These are phyloP conservation scores for Meta bourneti DNA, from an alignment of 2,888 invertebrate genomes.

Conservation along the genomic window DNA sequence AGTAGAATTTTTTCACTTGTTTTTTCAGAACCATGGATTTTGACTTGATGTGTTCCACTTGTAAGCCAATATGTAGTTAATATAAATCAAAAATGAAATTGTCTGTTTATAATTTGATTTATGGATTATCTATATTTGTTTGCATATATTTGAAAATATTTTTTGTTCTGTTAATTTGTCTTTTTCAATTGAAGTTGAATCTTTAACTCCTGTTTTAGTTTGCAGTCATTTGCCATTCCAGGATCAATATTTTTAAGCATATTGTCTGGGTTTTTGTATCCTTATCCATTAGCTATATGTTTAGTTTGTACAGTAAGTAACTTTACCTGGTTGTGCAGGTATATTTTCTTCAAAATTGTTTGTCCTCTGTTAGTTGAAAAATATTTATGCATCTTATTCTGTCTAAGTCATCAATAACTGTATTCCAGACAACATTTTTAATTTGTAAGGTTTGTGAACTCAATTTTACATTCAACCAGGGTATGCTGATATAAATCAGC, in stretches of 20 bases:
- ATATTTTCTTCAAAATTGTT: background rate
- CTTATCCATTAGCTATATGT: slow-evolving; percentile 92
- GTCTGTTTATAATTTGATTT: too few relatives aligned
- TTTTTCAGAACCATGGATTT: background rate
- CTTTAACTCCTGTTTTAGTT: slow-evolving; percentile 83
- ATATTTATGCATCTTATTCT: background rate
- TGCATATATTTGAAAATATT: background rate
- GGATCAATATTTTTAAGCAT: slow-evolving; percentile 99
- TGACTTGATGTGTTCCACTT: too few relatives aligned
- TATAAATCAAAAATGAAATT: too few relatives aligned
- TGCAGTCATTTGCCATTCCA: slow-evolving; percentile 99
- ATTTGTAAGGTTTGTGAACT: too few relatives aligned
- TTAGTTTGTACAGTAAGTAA: slow-evolving; percentile 85
- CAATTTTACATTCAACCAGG: too few relatives aligned
- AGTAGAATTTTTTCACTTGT: background rate
- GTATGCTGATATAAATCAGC: too few relatives aligned
- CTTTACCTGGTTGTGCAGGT: background rate
- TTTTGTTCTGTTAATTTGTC: background rate
- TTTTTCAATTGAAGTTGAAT: background rate
- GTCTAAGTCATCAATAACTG: too few relatives aligned
- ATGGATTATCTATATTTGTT: too few relatives aligned
- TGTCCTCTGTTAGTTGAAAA: background rate
- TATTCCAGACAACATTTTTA: too few relatives aligned
- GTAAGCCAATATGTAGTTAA: background rate
- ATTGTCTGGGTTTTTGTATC: slow-evolving; percentile 96